Evolutionary conservation across 2,113 vertebrate species (phyloP).

Genomic region (Melospiza georgiana): DNA sequence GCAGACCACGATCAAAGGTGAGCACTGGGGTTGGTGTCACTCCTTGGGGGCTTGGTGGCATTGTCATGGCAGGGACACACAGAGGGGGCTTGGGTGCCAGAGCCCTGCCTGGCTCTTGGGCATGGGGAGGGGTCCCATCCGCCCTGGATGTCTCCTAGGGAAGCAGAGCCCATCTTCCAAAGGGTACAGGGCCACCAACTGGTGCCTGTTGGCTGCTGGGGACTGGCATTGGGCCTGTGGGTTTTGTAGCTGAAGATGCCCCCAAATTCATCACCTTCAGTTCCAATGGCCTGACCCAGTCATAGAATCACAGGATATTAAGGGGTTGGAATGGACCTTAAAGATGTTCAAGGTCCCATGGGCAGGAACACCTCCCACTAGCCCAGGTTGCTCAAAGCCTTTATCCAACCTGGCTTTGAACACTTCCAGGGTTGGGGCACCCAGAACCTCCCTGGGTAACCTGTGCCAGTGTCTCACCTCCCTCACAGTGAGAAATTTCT

Average conservation of each 20-base stretch:
- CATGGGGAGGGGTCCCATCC: too few species aligned
- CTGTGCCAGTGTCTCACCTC: neutral
- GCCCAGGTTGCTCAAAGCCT: neutral
- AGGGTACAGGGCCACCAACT: neutral
- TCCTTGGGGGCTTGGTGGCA: neutral
- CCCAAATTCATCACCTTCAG: neutral
- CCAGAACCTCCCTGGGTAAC: neutral
- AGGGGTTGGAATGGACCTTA: neutral
- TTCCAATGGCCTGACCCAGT: neutral
- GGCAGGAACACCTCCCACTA: neutral
- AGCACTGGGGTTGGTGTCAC: neutral
- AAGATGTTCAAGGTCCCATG: neutral
- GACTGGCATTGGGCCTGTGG: neutral
- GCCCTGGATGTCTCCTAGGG: neutral
- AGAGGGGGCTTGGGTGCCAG: neutral
- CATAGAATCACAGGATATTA: neutral
- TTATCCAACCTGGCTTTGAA: neutral
- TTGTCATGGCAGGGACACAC: neutral
- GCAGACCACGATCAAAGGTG: slow-evolving; percentile 91
- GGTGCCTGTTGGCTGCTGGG: neutral
- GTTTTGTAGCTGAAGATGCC: neutral
- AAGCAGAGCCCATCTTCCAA: neutral
- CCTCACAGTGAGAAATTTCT: neutral
- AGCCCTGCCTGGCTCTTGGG: neutral
- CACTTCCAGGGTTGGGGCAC: neutral